Conservation (phyloP, 2,113 vertebrate species). For the Datnioides undecimradiatus region DNA sequence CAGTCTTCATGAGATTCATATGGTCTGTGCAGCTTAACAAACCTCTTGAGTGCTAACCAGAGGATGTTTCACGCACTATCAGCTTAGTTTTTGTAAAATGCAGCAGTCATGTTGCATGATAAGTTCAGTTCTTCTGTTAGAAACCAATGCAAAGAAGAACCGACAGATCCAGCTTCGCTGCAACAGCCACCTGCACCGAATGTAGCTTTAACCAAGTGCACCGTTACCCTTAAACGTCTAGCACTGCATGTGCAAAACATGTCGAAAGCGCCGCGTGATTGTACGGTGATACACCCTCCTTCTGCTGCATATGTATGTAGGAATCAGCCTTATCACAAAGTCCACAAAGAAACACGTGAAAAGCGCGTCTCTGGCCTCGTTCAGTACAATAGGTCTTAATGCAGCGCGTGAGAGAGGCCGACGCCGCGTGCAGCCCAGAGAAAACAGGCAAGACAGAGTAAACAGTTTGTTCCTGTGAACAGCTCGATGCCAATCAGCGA, state of each 20-base stretch:
- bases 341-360: conserved; percentile 44
- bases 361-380: conserved; percentile 29
- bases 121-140: no score
- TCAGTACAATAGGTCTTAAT: conserved; percentile 77
- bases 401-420: conserved; percentile 57
- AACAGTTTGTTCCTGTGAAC: conserved; percentile 86
- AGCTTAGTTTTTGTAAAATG: no score
- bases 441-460: conserved; percentile 82
- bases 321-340: conserved; percentile 25
- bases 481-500: conserved; percentile 88
- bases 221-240: background rate
- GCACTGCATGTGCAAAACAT: background rate
- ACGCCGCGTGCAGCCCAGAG: conserved; percentile 70
- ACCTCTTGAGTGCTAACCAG: no score
- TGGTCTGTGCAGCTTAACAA: no score
- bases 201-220: background rate
- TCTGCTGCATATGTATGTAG: background rate
- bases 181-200: conserved; percentile 16
- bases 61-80: no score
- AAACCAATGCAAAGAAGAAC: background rate
- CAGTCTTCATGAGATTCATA: no score
- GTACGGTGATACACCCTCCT: background rate
- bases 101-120: no score
- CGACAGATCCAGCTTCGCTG: background rate
- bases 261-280: background rate